Conservation (phyloP, 1,140 invertebrate genomes). For the Brachionus angularis region DNA sequence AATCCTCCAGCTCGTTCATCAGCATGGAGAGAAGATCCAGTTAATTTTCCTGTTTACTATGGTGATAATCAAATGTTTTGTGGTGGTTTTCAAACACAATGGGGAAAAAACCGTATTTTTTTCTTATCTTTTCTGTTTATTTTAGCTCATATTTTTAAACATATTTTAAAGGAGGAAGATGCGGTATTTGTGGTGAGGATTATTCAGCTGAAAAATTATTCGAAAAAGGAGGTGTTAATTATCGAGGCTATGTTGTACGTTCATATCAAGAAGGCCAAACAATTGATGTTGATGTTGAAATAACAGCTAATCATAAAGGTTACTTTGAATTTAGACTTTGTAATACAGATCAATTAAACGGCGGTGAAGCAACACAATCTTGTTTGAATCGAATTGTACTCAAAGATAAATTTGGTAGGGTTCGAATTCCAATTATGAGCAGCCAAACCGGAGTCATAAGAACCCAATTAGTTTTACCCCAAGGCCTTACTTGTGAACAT, state of each 20-base stretch:
- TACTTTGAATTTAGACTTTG: slow-evolving; percentile 51
- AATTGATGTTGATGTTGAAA: neutral
- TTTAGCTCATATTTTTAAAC: no score
- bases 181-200: slow-evolving; percentile 58
- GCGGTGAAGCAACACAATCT: slow-evolving; percentile 21
- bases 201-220: neutral
- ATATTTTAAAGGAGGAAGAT: slow-evolving; percentile 56
- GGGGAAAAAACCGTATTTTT: slow-evolving; percentile 51
- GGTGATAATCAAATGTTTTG: neutral
- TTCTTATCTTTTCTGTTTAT: no score
- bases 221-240: neutral
- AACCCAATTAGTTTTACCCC: slow-evolving; percentile 62
- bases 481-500: slow-evolving; percentile 74
- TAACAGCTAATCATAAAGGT: slow-evolving; percentile 48
- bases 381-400: slow-evolving; percentile 47
- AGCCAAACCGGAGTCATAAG: neutral
- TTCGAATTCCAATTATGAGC: neutral
- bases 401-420: neutral
- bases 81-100: slow-evolving; percentile 47
- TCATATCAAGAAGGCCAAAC: neutral
- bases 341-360: slow-evolving; percentile 60
- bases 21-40: neutral
- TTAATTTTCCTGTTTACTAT: neutral
- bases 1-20: no score
- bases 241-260: neutral